Base-by-base conservation (phyloP, 2,113 vertebrate species). In the Corapipo altera region DNA sequence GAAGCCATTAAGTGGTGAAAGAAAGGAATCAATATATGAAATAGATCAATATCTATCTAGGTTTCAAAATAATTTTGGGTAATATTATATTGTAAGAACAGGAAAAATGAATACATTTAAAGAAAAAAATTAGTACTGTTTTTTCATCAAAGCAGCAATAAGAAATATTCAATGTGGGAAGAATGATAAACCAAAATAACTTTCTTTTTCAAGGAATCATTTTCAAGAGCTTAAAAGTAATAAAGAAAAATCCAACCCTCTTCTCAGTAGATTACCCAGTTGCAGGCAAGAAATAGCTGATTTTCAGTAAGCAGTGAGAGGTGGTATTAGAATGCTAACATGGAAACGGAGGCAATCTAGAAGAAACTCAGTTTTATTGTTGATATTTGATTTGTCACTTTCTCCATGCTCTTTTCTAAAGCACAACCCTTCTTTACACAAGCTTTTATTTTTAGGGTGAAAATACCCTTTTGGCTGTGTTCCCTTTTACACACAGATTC, bases 371-470 rank as follows among this genome's bases (percentile, higher is more conserved):
- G 33, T 48, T 80, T 84, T 67, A 57, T 49, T 75, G 39, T 76
- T 65, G 70, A 58, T 85, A 75, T 27, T 91, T 89, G 66, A 88
- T 85, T 91, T 95, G 67, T 76, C 89, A 88, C 62, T 85, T 94
- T 35, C 52, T 69, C 66, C 21, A 41, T 26, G 28, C 33, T 89
- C 27, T 59, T 85, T 96, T 84, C 81, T 75, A 61, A 75, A 87
- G 49, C 12, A 85, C 15, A 82, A 82, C 58, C 32, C 62, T 79
- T 65, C 70, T 89, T 69, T 69, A 75, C 46, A 61, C 24, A 52
- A 79, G 66, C 9, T 73, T 94, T 81, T 71, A 32, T 73, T 85
- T 93, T 85, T 70, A 70, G 71, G 54, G 74, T 88, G 64, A 89
- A 46, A 80, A 79, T 48, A 88, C 26, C 12, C 78, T 91, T 91